Conservation (phyloP, 2,888 invertebrate species). For the Polydrusus cervinus region DNA sequence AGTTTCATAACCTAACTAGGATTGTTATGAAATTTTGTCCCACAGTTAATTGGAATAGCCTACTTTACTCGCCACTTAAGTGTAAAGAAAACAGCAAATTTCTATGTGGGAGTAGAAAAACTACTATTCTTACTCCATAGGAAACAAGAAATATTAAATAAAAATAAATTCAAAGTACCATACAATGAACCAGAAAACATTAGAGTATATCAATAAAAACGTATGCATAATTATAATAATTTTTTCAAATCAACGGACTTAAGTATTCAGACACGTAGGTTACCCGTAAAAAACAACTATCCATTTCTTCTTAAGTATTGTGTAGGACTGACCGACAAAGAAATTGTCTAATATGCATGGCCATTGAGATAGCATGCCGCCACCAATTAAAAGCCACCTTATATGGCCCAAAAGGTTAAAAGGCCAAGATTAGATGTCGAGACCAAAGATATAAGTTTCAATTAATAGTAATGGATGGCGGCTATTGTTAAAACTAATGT, state of each 20-base stretch:
- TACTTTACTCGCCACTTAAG: too few relatives aligned
- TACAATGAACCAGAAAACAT: too few relatives aligned
- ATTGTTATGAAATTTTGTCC: too few relatives aligned
- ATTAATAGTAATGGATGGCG: constrained; percentile 49
- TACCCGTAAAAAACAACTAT: constrained; percentile 8
- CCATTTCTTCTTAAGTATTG: constrained; percentile 26
- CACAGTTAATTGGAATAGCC: too few relatives aligned
- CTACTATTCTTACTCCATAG: too few relatives aligned
- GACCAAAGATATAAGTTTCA: constrained; percentile 49
- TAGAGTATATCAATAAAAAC: too few relatives aligned
- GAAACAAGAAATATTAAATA: too few relatives aligned
- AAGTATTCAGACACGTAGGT: constrained; percentile 23
- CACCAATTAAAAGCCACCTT: constrained; percentile 53
- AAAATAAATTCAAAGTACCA: too few relatives aligned
- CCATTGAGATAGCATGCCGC: constrained; percentile 48
- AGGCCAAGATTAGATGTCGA: constrained; percentile 44
- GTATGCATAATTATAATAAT: neutral
- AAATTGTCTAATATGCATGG: constrained; percentile 41
- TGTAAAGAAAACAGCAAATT: too few relatives aligned
- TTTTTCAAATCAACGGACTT: neutral
- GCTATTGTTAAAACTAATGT: constrained; percentile 40
- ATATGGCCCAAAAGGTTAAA: constrained; percentile 50
- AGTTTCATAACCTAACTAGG: too few relatives aligned
- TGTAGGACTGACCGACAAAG: constrained; percentile 50
- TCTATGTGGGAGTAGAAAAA: too few relatives aligned